Evolutionary conservation across 2,797 vertebrate species (phyloP), one percentile per base, ranked within the genome.

Genomic region (Ambastaia sidthimunki): DNA sequence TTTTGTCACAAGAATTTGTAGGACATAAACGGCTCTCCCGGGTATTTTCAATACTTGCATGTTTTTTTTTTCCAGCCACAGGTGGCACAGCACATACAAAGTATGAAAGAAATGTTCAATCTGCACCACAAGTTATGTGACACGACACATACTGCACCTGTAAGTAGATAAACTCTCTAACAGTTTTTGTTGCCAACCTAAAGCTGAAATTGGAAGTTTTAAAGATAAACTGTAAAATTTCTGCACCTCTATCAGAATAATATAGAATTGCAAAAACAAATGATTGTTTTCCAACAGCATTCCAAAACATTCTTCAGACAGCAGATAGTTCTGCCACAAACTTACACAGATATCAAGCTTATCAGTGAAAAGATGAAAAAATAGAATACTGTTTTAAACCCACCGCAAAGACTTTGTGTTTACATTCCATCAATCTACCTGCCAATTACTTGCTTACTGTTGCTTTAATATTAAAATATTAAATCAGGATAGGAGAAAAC

Each of bases 1-100:
- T 71, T 62, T 41, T 71, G 76, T 71, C 76, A 78, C 57, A 63
- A 52, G 15, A 16, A 63, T 63, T 71, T 76, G n/a, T 70, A 62
- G 71, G 67, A 63, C 47, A 62, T 34, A 62, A 78, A 62, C 0
- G 0, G 34, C 69, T 79, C 50, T 67, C 50, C 4, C 66, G 21
- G 69, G 48, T 47, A 9, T 80, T 25, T 48, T 57, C 23, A 47
- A 31, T 55, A 5, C 19, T 63, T 41, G n/a, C 3, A 44, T 70
- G 76, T 72, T 79, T 79, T 25, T 15, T n/a, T 63, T 78, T 71
- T 25, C 55, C n/a, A 11, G 19, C 31, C 59, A 79, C 47, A 44
- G 50, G 68, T 63, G 48, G 19, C 11, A 50, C 0, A 0, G 13
- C 12, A 62, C 41, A 77, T 37, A 67, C 34, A 28, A 41, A 77